phyloP scores from a whole-genome alignment of 1,140 invertebrate species.

The Papilio polyxenes region DNA sequence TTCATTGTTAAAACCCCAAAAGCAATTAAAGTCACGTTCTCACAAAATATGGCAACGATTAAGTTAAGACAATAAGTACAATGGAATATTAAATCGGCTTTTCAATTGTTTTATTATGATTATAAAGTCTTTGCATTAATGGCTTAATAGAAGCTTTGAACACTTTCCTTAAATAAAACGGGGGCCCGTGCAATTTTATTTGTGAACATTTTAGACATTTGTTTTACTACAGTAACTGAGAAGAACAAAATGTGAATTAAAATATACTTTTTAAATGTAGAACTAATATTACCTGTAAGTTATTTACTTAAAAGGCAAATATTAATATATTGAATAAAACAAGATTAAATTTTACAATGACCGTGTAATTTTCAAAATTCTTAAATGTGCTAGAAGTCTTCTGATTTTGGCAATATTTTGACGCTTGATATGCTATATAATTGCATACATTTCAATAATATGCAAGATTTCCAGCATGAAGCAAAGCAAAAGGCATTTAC shows the following conservation, averaged over 20 bases:
- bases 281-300: no score
- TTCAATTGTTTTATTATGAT: constrained; percentile 25
- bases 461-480: neutral
- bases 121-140: constrained; percentile 7
- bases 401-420: no score
- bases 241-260: no score
- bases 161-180: neutral
- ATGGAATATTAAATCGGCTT: constrained; percentile 29
- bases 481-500: neutral
- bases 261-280: no score
- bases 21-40: constrained; percentile 18
- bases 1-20: constrained; percentile 24
- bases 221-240: neutral
- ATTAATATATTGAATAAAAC: no score
- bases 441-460: neutral
- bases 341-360: neutral
- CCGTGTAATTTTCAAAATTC: neutral
- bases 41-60: constrained; percentile 20
- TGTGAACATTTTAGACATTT: neutral
- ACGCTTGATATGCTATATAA: no score
- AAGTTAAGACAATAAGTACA: constrained; percentile 15
- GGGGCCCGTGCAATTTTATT: neutral
- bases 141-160: neutral
- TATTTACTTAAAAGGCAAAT: no score
- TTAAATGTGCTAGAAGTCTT: no score